These are phyloP conservation scores for Pantherophis vulpinus DNA, from an alignment of 2,797 vertebrate species.

Conservation along the genomic window DNA sequence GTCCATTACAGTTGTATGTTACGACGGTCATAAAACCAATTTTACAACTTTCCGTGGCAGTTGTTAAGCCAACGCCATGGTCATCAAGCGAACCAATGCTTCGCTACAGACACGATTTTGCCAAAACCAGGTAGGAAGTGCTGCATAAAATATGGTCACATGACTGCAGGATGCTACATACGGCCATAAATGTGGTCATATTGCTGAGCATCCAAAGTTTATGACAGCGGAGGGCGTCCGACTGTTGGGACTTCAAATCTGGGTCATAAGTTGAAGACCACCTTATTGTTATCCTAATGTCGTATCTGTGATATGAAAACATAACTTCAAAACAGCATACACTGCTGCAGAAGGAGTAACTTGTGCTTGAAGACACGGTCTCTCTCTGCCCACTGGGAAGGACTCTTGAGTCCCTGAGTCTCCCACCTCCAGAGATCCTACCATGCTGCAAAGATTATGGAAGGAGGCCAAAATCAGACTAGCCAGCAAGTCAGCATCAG, in stretches of 20 bases:
- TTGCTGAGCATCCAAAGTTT: not conserved
- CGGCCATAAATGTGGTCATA: not conserved
- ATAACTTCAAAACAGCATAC: not conserved
- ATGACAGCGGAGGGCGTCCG: not conserved
- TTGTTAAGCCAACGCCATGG: not conserved
- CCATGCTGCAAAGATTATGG: not conserved
- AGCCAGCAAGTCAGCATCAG: not conserved
- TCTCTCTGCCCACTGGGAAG: not conserved
- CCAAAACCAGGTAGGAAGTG: not conserved
- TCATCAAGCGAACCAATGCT: not conserved
- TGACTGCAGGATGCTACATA: not conserved
- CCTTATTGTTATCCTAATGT: not conserved
- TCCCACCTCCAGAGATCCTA: not conserved
- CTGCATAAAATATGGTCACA: not conserved
- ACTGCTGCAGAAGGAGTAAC: not conserved
- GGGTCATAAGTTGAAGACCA: not conserved
- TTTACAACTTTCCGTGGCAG: not conserved
- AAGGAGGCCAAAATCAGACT: not conserved
- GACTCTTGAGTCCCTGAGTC: not conserved
- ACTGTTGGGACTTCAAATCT: not conserved
- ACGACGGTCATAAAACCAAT: not conserved
- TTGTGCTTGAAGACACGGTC: not conserved
- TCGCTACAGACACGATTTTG: not conserved
- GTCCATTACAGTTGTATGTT: not conserved
- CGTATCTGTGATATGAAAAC: not conserved